These are phyloP conservation scores for Lepidurus couesii DNA, from an alignment of 1,140 invertebrate genomes.

Conservation along the genomic window DNA sequence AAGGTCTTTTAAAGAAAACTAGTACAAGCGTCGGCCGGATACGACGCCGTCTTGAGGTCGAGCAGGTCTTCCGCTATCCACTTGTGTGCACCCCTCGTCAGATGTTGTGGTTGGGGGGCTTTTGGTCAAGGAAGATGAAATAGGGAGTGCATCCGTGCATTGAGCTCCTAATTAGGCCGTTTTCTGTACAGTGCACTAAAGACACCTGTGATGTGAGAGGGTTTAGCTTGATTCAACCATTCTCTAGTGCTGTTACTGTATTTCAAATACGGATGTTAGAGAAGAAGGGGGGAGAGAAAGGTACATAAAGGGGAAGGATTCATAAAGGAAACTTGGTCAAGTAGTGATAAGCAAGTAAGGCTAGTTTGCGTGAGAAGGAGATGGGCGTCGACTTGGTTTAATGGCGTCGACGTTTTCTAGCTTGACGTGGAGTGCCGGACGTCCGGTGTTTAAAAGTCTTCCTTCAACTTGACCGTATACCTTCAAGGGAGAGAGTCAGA, in stretches of 20 bases:
- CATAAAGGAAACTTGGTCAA: background rate
- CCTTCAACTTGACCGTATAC: background rate
- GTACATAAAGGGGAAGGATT: background rate
- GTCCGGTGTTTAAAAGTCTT: background rate
- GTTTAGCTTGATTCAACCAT: background rate
- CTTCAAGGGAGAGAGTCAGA: background rate
- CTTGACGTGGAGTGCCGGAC: slow-evolving; percentile 1
- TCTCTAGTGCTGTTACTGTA: background rate
- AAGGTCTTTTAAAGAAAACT: background rate
- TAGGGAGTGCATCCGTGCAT: background rate
- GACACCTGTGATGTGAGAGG: background rate
- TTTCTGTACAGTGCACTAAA: background rate
- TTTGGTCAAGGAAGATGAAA: background rate
- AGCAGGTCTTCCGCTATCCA: slow-evolving; percentile 6
- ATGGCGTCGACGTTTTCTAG: background rate
- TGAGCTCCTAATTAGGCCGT: background rate
- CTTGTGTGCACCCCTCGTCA: background rate
- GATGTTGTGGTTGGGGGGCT: background rate
- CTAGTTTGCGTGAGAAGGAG: slow-evolving; percentile 10
- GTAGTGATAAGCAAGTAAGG: slow-evolving; percentile 10
- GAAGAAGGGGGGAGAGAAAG: background rate
- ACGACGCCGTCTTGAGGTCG: slow-evolving; percentile 12
- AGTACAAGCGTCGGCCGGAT: slow-evolving; percentile 7
- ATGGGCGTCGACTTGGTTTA: slow-evolving; percentile 17
- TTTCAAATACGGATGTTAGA: background rate